phyloP scores from a whole-genome alignment of 2,888 invertebrate genomes.

The Mycalesis mineus region DNA sequence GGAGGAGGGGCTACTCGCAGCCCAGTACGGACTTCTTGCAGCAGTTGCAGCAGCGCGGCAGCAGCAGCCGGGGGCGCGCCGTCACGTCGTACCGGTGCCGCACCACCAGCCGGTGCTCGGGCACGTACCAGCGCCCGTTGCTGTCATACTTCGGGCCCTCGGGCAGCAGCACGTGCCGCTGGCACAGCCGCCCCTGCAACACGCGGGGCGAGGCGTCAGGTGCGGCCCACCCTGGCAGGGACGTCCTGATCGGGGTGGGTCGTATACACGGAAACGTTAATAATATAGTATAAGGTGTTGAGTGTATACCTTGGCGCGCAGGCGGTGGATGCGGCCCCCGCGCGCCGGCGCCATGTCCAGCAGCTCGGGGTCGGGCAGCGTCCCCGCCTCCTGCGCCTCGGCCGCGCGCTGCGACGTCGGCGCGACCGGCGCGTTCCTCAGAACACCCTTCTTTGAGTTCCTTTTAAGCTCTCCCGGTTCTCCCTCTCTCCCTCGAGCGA shows the following conservation, averaged over 20 bases:
- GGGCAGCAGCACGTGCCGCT: slow-evolving; percentile 50
- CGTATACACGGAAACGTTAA: too few species aligned
- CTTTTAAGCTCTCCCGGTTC: slow-evolving; percentile 14
- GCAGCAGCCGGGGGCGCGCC: slow-evolving; percentile 35
- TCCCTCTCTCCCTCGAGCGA: slow-evolving; percentile 32
- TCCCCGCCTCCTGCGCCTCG: not conserved
- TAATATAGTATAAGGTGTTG: too few species aligned
- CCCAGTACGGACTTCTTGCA: slow-evolving; percentile 64
- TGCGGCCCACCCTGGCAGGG: not conserved
- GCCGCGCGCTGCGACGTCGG: not conserved
- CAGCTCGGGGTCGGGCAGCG: slow-evolving; percentile 30
- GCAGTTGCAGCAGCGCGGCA: slow-evolving; percentile 66
- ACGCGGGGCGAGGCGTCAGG: too few species aligned
- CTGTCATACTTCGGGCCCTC: slow-evolving; percentile 55
- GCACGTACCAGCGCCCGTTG: slow-evolving; percentile 37
- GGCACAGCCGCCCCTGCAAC: slow-evolving; percentile 49
- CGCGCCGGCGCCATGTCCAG: slow-evolving; percentile 56
- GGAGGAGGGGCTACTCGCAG: slow-evolving; percentile 35
- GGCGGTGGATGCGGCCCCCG: slow-evolving; percentile 38
- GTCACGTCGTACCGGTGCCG: slow-evolving; percentile 37
- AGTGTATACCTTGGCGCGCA: slow-evolving; percentile 47
- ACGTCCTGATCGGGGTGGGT: too few species aligned
- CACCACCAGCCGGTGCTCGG: slow-evolving; percentile 28
- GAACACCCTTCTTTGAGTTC: not conserved
- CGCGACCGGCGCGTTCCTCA: not conserved